phyloP scores from a whole-genome alignment of 53 echinoderm and acorn worm species.

The Hippasteria phrygiana region DNA sequence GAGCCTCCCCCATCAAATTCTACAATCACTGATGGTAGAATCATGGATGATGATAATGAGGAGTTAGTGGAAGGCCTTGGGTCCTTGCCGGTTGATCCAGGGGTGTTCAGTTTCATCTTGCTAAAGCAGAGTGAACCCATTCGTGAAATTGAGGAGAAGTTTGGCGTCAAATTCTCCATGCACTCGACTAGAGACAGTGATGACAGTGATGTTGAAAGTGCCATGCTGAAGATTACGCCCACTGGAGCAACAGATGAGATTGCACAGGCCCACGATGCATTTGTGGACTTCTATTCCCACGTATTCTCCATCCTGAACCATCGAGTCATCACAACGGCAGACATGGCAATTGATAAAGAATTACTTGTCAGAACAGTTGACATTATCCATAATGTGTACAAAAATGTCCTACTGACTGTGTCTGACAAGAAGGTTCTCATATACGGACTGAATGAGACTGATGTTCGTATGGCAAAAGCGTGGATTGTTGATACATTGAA shows the following conservation, averaged over 20 bases:
- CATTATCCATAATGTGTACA: conserved; percentile 1
- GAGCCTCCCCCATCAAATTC: background rate
- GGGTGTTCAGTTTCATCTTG: conserved; percentile 57
- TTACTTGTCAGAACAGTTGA: conserved; percentile 21
- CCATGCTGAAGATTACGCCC: conserved; percentile 43
- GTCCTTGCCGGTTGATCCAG: conserved; percentile 61
- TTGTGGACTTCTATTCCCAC: conserved; percentile 46
- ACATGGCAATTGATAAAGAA: conserved; percentile 12
- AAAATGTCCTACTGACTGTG: conserved; percentile 43
- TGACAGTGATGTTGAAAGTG: conserved; percentile 56
- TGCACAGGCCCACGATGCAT: conserved; percentile 45
- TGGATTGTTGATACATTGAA: background rate
- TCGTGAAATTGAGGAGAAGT: conserved; percentile 54
- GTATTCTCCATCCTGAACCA: conserved; percentile 38
- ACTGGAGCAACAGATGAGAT: background rate
- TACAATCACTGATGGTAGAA: background rate
- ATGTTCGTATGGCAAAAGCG: conserved; percentile 48
- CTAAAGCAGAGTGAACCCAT: conserved; percentile 42
- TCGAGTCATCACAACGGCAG: conserved; percentile 30
- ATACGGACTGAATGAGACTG: conserved; percentile 41
- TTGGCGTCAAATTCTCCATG: conserved; percentile 62
- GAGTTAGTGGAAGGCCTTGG: conserved; percentile 24
- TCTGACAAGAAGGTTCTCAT: conserved; percentile 42
- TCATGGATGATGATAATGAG: conserved; percentile 4
- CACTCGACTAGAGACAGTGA: conserved; percentile 24